phyloP scores from a whole-genome alignment of 2,888 invertebrate species.

The Apamea epomidion region DNA sequence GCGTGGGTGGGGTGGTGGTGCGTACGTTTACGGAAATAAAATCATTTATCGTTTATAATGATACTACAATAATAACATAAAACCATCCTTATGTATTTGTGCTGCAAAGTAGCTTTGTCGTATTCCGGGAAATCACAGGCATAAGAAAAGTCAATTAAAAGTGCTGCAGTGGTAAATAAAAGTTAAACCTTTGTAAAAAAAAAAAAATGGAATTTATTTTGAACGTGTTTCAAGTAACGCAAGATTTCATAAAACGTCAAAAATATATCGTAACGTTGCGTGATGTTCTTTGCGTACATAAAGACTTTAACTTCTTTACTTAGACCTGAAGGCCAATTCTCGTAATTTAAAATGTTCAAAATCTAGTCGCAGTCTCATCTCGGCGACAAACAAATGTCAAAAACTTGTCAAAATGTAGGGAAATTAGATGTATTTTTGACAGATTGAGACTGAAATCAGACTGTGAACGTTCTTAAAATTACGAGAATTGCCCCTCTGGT shows the following conservation, averaged over 20 bases:
- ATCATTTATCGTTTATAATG: no score
- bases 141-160: no score
- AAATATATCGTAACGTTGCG: conserved; percentile 28
- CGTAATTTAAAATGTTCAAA: no score
- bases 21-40: no score
- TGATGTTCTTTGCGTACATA: conserved; percentile 28
- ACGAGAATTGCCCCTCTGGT: not conserved
- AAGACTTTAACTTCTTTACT: conserved; percentile 42
- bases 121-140: not conserved
- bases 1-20: no score
- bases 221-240: not conserved
- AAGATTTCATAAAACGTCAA: conserved; percentile 3
- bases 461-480: no score
- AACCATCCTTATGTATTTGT: not conserved
- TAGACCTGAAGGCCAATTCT: not conserved
- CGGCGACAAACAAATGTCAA: no score
- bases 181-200: not conserved
- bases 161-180: no score
- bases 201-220: not conserved
- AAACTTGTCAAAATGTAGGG: no score
- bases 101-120: not conserved
- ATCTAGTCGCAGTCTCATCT: no score
- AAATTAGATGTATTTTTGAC: no score
- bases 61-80: not conserved
- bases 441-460: no score